These are phyloP conservation scores for Tortrix viridana DNA, from an alignment of 2,888 invertebrate genomes.

Conservation along the genomic window DNA sequence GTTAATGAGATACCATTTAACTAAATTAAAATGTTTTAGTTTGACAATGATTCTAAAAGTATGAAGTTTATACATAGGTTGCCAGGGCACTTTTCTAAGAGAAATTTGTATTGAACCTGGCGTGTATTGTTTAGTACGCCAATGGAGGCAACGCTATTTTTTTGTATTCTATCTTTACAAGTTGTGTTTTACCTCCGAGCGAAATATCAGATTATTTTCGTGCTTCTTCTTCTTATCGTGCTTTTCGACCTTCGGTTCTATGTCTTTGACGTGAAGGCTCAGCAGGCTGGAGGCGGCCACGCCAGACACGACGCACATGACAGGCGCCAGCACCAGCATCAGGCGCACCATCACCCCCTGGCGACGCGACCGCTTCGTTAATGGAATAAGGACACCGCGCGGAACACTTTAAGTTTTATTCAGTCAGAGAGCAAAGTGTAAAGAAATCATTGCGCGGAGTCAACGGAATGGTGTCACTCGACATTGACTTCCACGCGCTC, in stretches of 20 bases:
- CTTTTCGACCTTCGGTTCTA: slow-evolving; percentile 88
- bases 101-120: no score
- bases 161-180: no score
- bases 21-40: no score
- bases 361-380: slow-evolving; percentile 22
- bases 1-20: no score
- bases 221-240: slow-evolving; percentile 87
- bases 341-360: slow-evolving; percentile 99
- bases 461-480: slow-evolving; percentile 60
- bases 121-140: no score
- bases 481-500: slow-evolving; percentile 72
- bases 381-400: neutral
- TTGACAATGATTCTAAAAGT: no score
- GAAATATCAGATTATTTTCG: slow-evolving; percentile 90
- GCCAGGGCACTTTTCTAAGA: no score
- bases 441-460: slow-evolving; percentile 77
- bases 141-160: no score
- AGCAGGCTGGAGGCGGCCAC: slow-evolving; percentile 95
- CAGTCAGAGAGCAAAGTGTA: slow-evolving; percentile 87
- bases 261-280: slow-evolving; percentile 93
- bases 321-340: slow-evolving; percentile 98
- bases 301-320: slow-evolving; percentile 98
- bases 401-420: neutral
- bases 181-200: slow-evolving; percentile 86
- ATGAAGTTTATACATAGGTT: no score